A percentile compares a stretch with the other conserved stretches of the same genome.
These are phyloP conservation scores for Pithecia hirsuta DNA, from an alignment of 2,797 vertebrate species.

Conservation along the genomic window DNA sequence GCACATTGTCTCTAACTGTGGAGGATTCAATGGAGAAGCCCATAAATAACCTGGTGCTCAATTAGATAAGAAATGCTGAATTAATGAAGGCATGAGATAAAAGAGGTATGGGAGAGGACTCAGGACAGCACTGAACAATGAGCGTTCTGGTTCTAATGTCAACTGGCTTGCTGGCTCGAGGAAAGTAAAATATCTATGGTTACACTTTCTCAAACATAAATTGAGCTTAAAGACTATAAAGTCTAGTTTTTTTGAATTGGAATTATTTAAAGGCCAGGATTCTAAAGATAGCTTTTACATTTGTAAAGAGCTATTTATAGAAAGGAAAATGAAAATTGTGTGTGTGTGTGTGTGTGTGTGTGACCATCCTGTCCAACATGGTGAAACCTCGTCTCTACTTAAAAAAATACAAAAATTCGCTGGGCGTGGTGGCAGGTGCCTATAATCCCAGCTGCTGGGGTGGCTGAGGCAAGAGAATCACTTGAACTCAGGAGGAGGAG, in stretches of 20 bases:
- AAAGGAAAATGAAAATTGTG: background rate
- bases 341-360: too few relatives aligned
- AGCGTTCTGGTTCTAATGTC: background rate
- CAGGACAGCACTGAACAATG: background rate
- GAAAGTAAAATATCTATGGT: background rate
- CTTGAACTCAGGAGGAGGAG: too few relatives aligned
- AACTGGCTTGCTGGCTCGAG: background rate
- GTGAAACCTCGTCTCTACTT: too few relatives aligned
- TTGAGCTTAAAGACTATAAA: background rate
- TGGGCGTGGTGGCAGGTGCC: too few relatives aligned
- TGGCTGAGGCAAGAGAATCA: too few relatives aligned
- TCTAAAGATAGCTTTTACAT: background rate
- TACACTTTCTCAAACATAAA: background rate
- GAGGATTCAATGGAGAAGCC: background rate
- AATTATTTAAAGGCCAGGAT: background rate
- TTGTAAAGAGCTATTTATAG: background rate
- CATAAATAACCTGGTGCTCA: background rate
- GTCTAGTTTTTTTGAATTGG: background rate
- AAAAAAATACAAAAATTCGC: too few relatives aligned
- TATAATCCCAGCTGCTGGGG: too few relatives aligned
- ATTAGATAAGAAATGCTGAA: background rate
- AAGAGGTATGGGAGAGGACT: background rate
- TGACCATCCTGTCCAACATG: too few relatives aligned
- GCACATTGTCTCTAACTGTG: background rate
- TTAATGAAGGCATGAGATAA: background rate